Conservation (phyloP, 2,113 vertebrate species). For the Rhodinocichla rosea region DNA sequence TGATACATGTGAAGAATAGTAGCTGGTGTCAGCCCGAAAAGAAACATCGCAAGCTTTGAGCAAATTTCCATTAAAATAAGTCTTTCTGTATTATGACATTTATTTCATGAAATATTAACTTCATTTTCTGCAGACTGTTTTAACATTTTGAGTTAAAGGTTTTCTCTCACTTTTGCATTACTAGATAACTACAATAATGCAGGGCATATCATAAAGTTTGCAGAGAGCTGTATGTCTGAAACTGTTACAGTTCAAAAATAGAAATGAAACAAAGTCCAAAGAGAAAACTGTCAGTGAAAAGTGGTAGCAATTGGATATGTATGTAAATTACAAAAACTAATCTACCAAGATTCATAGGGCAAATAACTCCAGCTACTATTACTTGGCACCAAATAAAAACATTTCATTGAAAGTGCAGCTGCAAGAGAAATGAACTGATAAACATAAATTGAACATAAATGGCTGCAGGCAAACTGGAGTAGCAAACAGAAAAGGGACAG, state of each 20-base stretch:
- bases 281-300: slow-evolving; percentile 54
- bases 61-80: background rate
- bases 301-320: slow-evolving; percentile 60
- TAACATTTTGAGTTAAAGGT: slow-evolving; percentile 26
- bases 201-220: slow-evolving; percentile 45
- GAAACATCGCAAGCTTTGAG: background rate
- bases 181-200: slow-evolving; percentile 33
- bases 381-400: slow-evolving; percentile 46
- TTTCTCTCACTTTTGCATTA: slow-evolving; percentile 8
- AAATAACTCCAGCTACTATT: slow-evolving; percentile 52
- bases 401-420: slow-evolving; percentile 47
- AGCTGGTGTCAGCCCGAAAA: background rate
- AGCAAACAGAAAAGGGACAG: background rate
- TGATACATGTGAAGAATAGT: background rate
- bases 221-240: slow-evolving; percentile 15
- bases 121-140: slow-evolving; percentile 18
- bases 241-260: slow-evolving; percentile 23
- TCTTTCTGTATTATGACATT: slow-evolving; percentile 8
- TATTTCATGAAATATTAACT: slow-evolving; percentile 55
- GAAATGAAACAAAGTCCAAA: slow-evolving; percentile 40
- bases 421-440: slow-evolving; percentile 55
- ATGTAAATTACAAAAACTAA: slow-evolving; percentile 66
- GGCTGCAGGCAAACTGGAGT: slow-evolving; percentile 25
- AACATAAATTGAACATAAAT: slow-evolving; percentile 65
- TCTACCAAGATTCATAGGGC: slow-evolving; percentile 52